phyloP scores from a whole-genome alignment of 1,140 invertebrate species.

The Oedothorax gibbosus region DNA sequence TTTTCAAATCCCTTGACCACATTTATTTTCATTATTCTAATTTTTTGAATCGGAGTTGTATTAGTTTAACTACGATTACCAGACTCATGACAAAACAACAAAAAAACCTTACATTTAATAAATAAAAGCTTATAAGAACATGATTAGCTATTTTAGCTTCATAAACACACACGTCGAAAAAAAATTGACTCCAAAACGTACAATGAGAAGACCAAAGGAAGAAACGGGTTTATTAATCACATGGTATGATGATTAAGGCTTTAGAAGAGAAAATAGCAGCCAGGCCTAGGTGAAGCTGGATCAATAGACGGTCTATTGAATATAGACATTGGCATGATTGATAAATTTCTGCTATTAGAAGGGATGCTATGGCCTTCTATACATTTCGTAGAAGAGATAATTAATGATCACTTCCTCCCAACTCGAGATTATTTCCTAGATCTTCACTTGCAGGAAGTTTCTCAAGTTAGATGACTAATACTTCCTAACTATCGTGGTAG shows the following conservation, averaged over 20 bases:
- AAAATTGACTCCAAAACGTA: too few species aligned
- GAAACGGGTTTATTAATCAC: conserved; percentile 39
- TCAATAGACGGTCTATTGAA: conserved; percentile 54
- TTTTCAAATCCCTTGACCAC: too few species aligned
- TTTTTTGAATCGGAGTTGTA: too few species aligned
- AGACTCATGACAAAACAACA: too few species aligned
- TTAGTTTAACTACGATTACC: too few species aligned
- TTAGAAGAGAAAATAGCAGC: conserved; percentile 36
- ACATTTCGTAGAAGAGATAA: conserved; percentile 30
- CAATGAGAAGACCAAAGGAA: background rate
- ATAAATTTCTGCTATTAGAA: conserved; percentile 40
- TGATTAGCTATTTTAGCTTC: too few species aligned
- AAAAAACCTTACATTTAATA: too few species aligned
- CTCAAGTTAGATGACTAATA: background rate
- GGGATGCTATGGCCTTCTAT: conserved; percentile 31
- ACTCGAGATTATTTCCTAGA: conserved; percentile 4
- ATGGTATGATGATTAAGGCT: conserved; percentile 7
- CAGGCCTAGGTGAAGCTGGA: conserved; percentile 35
- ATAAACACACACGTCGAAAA: too few species aligned
- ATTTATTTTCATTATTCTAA: too few species aligned
- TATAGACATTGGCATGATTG: conserved; percentile 55
- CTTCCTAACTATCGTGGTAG: background rate
- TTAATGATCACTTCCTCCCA: conserved; percentile 37
- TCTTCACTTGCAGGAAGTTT: background rate
- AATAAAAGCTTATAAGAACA: too few species aligned